A percentile compares a stretch with the other conserved stretches of the same genome.
Conservation (phyloP, 2,113 vertebrate species). For the Nycticebus coucang region DNA sequence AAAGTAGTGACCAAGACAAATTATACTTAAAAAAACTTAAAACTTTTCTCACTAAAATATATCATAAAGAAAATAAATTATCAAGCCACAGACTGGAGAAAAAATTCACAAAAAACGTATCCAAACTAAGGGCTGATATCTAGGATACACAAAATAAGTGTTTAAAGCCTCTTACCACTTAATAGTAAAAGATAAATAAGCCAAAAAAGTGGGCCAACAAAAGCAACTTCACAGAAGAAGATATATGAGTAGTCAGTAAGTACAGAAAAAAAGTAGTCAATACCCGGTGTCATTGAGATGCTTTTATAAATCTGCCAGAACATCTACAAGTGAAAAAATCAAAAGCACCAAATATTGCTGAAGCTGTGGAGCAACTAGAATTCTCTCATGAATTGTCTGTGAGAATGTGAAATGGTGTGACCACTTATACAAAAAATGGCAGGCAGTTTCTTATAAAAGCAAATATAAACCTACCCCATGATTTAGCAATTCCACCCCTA, state of each 20-base stretch:
- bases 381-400: neutral
- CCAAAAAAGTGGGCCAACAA: neutral
- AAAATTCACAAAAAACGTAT: neutral
- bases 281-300: neutral
- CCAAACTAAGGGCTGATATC: neutral
- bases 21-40: neutral
- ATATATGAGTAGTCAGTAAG: neutral
- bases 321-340: neutral
- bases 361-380: neutral
- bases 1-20: neutral
- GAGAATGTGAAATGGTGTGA: neutral
- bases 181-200: neutral
- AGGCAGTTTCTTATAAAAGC: neutral
- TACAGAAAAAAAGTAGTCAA: neutral
- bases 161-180: neutral
- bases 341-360: neutral
- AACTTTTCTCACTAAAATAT: neutral
- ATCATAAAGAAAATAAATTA: neutral
- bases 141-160: neutral
- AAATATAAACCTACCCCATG: neutral
- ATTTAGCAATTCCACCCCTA: neutral
- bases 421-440: neutral
- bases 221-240: neutral
- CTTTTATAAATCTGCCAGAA: neutral
- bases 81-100: neutral